Evolutionary conservation across 1,140 invertebrate species (phyloP).

Genomic region (Cotesia typhae): DNA sequence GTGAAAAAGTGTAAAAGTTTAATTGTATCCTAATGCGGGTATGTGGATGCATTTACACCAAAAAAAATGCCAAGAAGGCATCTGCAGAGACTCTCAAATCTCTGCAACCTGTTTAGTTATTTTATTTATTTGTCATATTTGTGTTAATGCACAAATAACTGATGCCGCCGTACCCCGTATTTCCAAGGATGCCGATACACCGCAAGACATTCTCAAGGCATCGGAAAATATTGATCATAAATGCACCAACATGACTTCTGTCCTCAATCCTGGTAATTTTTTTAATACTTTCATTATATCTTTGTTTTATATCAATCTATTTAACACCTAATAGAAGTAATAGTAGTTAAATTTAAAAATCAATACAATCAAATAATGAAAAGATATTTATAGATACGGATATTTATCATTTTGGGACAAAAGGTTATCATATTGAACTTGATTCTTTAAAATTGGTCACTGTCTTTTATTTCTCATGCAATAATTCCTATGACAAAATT

Average conservation of each 20-base stretch:
- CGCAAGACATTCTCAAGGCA: constrained; percentile 54
- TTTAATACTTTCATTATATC: constrained; percentile 7
- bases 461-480: no score
- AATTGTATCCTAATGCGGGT: constrained; percentile 57
- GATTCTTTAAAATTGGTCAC: no score
- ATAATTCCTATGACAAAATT: no score
- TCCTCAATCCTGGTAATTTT: constrained; percentile 46
- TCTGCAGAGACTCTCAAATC: constrained; percentile 41
- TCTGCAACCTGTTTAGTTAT: constrained; percentile 54
- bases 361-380: constrained; percentile 13
- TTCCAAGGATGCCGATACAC: constrained; percentile 48
- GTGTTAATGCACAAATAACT: constrained; percentile 50
- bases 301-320: background rate
- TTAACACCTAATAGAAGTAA: constrained; percentile 7
- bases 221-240: constrained; percentile 48
- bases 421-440: no score
- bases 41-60: constrained; percentile 62
- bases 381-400: constrained; percentile 1
- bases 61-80: constrained; percentile 60
- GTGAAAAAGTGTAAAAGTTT: constrained; percentile 1
- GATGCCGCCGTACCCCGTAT: constrained; percentile 51
- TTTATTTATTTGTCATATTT: constrained; percentile 51
- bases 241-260: constrained; percentile 60
- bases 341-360: no score
- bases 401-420: background rate